Base-by-base conservation (phyloP, 2,113 vertebrate species). In the Laticauda laticaudata region DNA sequence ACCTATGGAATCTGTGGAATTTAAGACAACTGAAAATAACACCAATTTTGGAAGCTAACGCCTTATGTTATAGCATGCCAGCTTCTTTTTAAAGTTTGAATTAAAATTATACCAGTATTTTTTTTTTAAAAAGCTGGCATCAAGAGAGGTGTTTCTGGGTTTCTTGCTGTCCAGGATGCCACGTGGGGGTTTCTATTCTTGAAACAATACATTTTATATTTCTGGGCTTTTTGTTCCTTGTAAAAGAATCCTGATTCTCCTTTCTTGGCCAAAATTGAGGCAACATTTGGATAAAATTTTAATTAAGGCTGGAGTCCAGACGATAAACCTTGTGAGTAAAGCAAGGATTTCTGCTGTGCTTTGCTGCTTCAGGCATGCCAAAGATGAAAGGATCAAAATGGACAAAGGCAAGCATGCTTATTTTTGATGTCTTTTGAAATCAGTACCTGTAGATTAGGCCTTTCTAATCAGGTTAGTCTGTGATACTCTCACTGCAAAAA, bases 351-450 rank as follows among this genome's bases (percentile, higher is more conserved):
- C 24, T 29, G 21, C 18, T 88, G 48, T 26, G 53, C 59, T 9
- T 54, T 59, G 12, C 2, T 39, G 15, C n/a, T 64, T n/a, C 14
- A 15, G 53, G 12, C 29, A 26, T 59, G 57, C 59, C 86, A 53
- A 90, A 93, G n/a, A 90, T 51, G 4, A 90, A 59, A 85, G 12
- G 51, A 59, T 86, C 69, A 54, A 56, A 75, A 11, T 93, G 75
- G 56, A 93, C 43, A 26, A 53, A 90, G 18, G 12, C 14, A 86
- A 24, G 56, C 43, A 93, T 53, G 86, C 61, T 90, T 93, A 53
- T 64, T 90, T 90, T 26, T 81, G 88, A 90, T 86, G 75, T 26
- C 43, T 2, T 7, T 26, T 90, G 92, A 90, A 87, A 93, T 86
- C 75, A 61, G 56, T 43, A 61, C 86, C 48, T 86, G 34, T 29